Base-by-base conservation (phyloP, 1,140 invertebrate genomes). In the Paraescarpia echinospica region DNA sequence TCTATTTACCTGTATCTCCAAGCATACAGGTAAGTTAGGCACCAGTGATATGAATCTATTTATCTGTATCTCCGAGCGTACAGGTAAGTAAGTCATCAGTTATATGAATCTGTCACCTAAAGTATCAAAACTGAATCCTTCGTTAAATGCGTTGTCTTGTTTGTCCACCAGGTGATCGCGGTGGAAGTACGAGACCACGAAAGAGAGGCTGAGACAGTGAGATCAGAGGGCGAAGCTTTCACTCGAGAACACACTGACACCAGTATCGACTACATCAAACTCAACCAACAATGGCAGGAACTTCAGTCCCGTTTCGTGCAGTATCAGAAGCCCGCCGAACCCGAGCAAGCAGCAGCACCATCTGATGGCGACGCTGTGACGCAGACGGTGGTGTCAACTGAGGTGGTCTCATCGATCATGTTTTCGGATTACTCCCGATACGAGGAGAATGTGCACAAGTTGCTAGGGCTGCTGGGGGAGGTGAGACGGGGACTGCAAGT, bases 91-190 rank as follows among this genome's bases (percentile, higher is more conserved):
- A 41, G 12, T 6, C 12, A 12, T 12, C 41, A 41, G 41, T 41
- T 4, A 41, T 41, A 4, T 41, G 41, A 41, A 6, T 41, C 4
- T 41, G 12, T 41, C 12, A 6, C n/a, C n/a, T n/a, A n/a, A n/a
- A n/a, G n/a, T n/a, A n/a, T n/a, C n/a, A n/a, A n/a, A n/a, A 41
- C 41, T 12, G 41, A 41, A 6, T 12, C 41, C 41, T 41, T 12
- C 41, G 22, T 31, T 77, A 18, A 77, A 22, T 77, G 59, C 22
- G 14, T 31, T 77, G 59, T 77, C 22, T 18, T 35, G 8, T 89
- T 89, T 89, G 89, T 89, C 34, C n/a, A 89, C 89, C 89, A 90
- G 89, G 89, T 90, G 89, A 34, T 90, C 14, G 89, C 34, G 14
- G 89, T 34, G n/a, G 89, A 90, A 34, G 89, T 90, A 12, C 14